A percentile compares a stretch with the other conserved stretches of the same genome.
phyloP scores from a whole-genome alignment of 1,140 invertebrate species.

The Acyrthosiphon pisum region DNA sequence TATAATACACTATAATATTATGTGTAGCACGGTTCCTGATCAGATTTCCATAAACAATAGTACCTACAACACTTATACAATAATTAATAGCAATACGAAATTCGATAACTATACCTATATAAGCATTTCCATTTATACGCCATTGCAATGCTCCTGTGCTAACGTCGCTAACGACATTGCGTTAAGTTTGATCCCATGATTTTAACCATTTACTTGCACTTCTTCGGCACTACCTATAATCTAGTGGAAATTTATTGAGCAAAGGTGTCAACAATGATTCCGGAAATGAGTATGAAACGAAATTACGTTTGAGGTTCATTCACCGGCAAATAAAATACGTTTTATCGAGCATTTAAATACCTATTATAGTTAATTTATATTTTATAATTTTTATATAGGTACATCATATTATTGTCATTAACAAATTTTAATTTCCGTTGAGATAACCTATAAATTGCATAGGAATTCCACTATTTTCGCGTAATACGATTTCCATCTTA shows the following conservation, averaged over 20 bases:
- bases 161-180: conserved; percentile 82
- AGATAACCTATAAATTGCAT: conserved; percentile 84
- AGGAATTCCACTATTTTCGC: conserved; percentile 80
- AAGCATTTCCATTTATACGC: conserved; percentile 63
- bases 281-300: conserved; percentile 79
- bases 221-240: conserved; percentile 60
- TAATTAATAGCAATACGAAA: not conserved
- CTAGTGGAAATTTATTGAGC: conserved; percentile 69
- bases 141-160: conserved; percentile 87
- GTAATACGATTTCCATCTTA: conserved; percentile 83
- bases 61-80: not conserved
- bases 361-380: too few species aligned
- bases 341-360: too few species aligned
- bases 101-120: not conserved
- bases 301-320: conserved; percentile 65
- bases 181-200: conserved; percentile 75
- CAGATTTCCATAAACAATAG: not conserved
- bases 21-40: not conserved
- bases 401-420: conserved; percentile 75
- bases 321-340: not conserved
- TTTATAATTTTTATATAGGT: conserved; percentile 57
- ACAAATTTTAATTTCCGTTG: conserved; percentile 86
- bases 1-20: too few species aligned
- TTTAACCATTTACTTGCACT: conserved; percentile 76
- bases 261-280: conserved; percentile 78